Evolutionary conservation across 2,888 invertebrate genomes (phyloP).

Genomic region (Cheilosia vernalis): DNA sequence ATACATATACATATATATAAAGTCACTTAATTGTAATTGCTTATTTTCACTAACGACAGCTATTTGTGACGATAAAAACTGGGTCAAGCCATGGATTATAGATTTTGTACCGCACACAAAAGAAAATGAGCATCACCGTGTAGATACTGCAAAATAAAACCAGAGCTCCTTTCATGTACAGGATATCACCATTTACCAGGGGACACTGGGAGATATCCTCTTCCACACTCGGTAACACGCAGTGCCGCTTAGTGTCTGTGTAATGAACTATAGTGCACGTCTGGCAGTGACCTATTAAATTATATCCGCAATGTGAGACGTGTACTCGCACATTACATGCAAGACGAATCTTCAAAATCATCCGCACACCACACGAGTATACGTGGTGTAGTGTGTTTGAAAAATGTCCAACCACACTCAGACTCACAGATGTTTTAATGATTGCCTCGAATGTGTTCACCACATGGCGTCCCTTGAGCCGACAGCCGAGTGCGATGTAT

Average conservation of each 20-base stretch:
- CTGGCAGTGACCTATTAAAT: conserved; percentile 33
- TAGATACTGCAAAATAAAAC: no score
- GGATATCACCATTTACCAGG: conserved; percentile 45
- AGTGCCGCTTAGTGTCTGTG: background rate
- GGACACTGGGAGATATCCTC: conserved; percentile 31
- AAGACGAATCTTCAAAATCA: conserved; percentile 44
- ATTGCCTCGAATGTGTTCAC: conserved; percentile 5
- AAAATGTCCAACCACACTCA: conserved; percentile 7
- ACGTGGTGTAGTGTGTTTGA: conserved; percentile 28
- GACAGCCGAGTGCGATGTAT: conserved; percentile 24
- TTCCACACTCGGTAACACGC: conserved; percentile 16
- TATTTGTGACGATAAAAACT: no score
- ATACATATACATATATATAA: no score
- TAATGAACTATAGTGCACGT: conserved; percentile 1
- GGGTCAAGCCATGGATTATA: no score
- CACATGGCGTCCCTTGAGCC: background rate
- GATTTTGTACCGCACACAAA: no score
- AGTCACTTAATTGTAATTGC: no score
- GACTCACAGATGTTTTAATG: conserved; percentile 34
- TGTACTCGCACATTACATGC: background rate
- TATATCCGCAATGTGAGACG: conserved; percentile 32
- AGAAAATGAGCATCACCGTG: no score
- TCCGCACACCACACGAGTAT: conserved; percentile 21
- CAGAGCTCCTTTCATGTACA: conserved; percentile 3
- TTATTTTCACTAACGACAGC: no score